Percentiles rank a stretch among this genome's conserved stretches.
Conservation (phyloP, 2,888 invertebrate species). For the Cheiracanthium punctorium region DNA sequence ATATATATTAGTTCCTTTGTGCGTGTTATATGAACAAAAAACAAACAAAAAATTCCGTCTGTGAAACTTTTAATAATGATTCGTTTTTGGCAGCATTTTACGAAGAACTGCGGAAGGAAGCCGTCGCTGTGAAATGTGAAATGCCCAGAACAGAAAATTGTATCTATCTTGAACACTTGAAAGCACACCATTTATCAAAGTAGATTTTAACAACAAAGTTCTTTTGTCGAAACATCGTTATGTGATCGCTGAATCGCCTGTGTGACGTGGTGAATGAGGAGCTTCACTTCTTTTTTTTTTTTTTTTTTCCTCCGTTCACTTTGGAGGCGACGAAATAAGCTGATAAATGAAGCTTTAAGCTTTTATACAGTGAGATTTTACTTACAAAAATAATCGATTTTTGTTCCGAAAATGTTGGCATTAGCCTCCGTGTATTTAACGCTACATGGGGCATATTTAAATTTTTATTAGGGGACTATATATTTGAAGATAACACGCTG, state of each 20-base stretch:
- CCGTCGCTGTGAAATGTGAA: background rate
- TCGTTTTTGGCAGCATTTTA: background rate
- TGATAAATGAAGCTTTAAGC: conserved; percentile 25
- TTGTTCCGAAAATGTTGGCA: background rate
- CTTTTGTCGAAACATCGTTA: conserved; percentile 35
- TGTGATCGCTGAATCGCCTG: conserved; percentile 11
- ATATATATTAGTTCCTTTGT: no score
- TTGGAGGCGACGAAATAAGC: background rate
- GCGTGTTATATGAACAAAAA: no score
- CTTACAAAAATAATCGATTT: conserved; percentile 40
- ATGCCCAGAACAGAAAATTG: background rate
- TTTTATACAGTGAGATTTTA: conserved; percentile 21
- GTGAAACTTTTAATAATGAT: background rate
- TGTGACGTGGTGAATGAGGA: conserved; percentile 12
- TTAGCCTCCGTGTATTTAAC: background rate
- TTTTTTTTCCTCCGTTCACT: background rate
- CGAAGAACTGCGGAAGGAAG: background rate
- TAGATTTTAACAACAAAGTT: conserved; percentile 17
- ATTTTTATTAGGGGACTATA: background rate
- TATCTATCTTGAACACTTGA: background rate
- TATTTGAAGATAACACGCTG: no score
- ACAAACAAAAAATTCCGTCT: no score
- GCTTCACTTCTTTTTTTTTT: background rate
- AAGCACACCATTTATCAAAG: conserved; percentile 38
- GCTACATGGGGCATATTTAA: background rate